Evolutionary conservation across 2,888 invertebrate species (phyloP).

Genomic region (Plagodis pulveraria): DNA sequence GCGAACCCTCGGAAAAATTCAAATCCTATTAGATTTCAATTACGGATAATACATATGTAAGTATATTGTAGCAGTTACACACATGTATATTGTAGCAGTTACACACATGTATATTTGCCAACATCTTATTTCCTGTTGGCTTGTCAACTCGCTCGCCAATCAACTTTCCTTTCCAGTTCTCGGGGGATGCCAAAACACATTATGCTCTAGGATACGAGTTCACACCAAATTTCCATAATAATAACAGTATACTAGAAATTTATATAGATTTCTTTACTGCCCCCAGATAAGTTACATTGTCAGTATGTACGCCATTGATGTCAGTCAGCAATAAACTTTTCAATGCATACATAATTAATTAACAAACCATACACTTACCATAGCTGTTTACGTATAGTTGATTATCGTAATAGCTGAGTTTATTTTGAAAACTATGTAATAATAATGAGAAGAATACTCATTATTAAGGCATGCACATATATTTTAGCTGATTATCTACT

Average conservation of each 20-base stretch:
- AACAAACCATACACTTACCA: slow-evolving; percentile 11
- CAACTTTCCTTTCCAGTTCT: slow-evolving; percentile 42
- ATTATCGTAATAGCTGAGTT: not conserved
- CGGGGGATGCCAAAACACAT: slow-evolving; percentile 51
- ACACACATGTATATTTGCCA: not conserved
- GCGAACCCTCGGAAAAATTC: slow-evolving; percentile 8
- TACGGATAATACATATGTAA: too few relatives aligned
- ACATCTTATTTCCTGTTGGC: slow-evolving; percentile 27
- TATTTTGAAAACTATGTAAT: slow-evolving; percentile 8
- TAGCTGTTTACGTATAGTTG: slow-evolving; percentile 15
- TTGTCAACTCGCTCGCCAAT: slow-evolving; percentile 34
- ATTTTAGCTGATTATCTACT: too few relatives aligned
- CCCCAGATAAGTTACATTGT: slow-evolving; percentile 22
- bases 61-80: slow-evolving; percentile 11
- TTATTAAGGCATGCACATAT: too few relatives aligned
- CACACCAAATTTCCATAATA: slow-evolving; percentile 53
- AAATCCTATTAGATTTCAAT: slow-evolving; percentile 6
- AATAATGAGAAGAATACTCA: too few relatives aligned
- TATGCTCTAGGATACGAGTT: slow-evolving; percentile 41
- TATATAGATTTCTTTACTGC: slow-evolving; percentile 54
- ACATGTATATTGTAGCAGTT: too few relatives aligned
- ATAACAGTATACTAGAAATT: slow-evolving; percentile 52
- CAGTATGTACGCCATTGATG: slow-evolving; percentile 5
- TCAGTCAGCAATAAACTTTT: slow-evolving; percentile 17
- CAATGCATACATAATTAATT: slow-evolving; percentile 15